Base-by-base conservation (phyloP, 2,797 vertebrate species). In the Tympanoctomys barrerae region DNA sequence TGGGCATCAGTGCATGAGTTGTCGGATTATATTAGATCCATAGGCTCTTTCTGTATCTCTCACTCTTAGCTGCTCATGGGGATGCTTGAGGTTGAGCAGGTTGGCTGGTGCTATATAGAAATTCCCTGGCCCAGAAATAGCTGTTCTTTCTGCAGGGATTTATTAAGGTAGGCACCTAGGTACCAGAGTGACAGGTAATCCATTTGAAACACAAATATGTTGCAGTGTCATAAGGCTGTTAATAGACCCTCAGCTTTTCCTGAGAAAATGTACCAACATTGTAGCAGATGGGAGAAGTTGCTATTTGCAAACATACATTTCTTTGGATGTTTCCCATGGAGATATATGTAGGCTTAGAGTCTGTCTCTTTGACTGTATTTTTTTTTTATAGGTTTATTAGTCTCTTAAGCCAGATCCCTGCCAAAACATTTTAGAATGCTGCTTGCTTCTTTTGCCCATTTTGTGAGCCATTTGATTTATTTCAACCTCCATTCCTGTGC, bases 271-370 rank as follows among this genome's bases (percentile, higher is more conserved):
- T 79, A 78, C 75, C 82, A 36, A 84, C 59, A 66, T 68, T 46
- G 46, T n/a, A 78, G 10, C 96, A 98, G 96, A 96, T 94, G 97
- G 97, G 61, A 49, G 33, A 89, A 46, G 36, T 80, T 95, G 86
- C 95, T 97, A 95, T 97, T 97, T 97, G 96, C 97, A 97, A 97
- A 98, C 97, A 95, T 96, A 96, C 87, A 61, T 91, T 96, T 93
- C 86, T 95, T 94, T 90, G 94, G 96, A 94, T 28, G 96, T 95
- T 94, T 96, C 95, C 94, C 97, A 93, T 94, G 96, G 97, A 95
- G 92, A 92, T 97, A 90, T 94, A 96, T 75, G 90, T 94, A 96
- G 94, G 75, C 89, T 97, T 96, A 95, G 91, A 86, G 90, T 89
- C 95, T 87, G 94, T 95, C 75, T 96, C 95, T 96, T 90, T 86